Evolutionary conservation across 2,113 vertebrate species (phyloP).

Genomic region (Propithecus coquereli): DNA sequence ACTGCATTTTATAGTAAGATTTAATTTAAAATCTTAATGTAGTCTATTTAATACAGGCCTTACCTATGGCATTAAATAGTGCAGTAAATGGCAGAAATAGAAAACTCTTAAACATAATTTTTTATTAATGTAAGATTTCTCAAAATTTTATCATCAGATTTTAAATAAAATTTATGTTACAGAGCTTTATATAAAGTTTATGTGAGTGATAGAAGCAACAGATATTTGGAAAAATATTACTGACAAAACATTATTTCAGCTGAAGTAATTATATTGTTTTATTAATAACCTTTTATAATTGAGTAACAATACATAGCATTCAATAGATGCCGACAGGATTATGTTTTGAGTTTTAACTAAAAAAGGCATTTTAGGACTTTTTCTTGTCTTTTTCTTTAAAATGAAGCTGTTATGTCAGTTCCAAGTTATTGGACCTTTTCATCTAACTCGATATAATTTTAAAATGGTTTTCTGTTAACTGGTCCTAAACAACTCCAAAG

Average conservation of each 20-base stretch:
- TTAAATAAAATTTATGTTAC: conserved; percentile 24
- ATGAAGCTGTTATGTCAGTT: not conserved
- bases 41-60: not conserved
- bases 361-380: not conserved
- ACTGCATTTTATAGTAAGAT: not conserved
- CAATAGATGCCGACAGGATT: not conserved
- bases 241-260: not conserved
- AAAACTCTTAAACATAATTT: not conserved
- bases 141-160: not conserved
- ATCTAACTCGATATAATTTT: conserved; percentile 7
- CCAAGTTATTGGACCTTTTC: not conserved
- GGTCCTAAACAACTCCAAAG: not conserved
- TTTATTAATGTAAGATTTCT: not conserved
- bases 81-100: not conserved
- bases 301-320: not conserved
- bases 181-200: not conserved
- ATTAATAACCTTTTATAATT: not conserved
- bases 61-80: not conserved
- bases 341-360: conserved; percentile 20
- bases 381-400: conserved; percentile 28
- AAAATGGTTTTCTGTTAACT: not conserved
- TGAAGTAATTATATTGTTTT: not conserved
- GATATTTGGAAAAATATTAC: not conserved
- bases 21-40: not conserved
- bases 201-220: not conserved